Conservation (phyloP, 2,113 vertebrate species). For the Oenanthe oenanthe region DNA sequence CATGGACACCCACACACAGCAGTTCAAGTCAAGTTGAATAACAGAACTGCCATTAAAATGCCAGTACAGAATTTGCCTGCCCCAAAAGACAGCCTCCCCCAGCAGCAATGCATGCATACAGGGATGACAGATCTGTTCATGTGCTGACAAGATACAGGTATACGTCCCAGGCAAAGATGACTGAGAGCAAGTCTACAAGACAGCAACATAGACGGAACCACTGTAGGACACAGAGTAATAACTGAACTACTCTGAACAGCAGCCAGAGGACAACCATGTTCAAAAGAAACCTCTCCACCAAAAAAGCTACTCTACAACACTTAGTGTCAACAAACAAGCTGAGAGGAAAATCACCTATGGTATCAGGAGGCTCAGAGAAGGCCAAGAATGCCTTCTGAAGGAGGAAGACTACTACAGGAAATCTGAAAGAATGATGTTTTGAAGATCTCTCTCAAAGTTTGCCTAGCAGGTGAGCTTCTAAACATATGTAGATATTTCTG, state of each 20-base stretch:
- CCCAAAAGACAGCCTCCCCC: neutral
- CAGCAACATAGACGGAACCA: rapidly evolving
- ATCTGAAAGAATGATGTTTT: neutral
- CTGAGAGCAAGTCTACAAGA: neutral
- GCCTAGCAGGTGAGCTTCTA: constrained; percentile 20
- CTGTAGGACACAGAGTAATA: neutral
- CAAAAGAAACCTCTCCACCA: neutral
- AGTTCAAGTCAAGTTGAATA: neutral
- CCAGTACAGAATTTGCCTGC: neutral
- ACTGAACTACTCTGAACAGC: neutral
- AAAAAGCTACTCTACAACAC: neutral
- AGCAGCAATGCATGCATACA: neutral
- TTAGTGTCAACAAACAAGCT: constrained; percentile 12
- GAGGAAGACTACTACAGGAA: neutral
- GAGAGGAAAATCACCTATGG: neutral
- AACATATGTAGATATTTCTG: constrained; percentile 45
- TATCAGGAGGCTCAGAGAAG: neutral
- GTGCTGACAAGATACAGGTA: neutral
- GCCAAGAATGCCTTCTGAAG: neutral
- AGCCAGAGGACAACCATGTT: neutral
- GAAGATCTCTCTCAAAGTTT: neutral
- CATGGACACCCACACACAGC: neutral
- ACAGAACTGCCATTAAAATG: neutral
- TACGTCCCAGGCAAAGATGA: neutral
- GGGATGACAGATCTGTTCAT: neutral